Evolutionary conservation across 2,888 invertebrate genomes (phyloP).

Genomic region (Andrena trimmerana): DNA sequence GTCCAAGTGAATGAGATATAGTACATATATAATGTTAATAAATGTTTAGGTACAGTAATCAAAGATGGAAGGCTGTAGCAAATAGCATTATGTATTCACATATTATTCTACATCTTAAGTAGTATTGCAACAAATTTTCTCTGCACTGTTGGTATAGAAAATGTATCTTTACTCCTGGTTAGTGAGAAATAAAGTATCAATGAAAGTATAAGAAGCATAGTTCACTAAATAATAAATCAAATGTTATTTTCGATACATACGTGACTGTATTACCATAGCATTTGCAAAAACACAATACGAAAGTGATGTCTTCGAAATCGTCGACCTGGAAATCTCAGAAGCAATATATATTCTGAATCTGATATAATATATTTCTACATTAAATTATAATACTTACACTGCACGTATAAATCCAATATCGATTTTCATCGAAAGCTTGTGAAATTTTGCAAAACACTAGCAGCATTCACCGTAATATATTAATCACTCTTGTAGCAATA

Average conservation of each 20-base stretch:
- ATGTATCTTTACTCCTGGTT: not conserved
- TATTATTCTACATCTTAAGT: not conserved
- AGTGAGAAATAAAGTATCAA: not conserved
- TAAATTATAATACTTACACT: constrained; percentile 37
- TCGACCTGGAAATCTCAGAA: constrained; percentile 10
- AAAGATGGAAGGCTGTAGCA: not conserved
- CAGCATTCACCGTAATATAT: not conserved
- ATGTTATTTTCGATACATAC: constrained; percentile 22
- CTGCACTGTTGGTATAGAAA: not conserved
- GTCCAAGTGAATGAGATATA: not conserved
- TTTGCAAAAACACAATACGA: not conserved
- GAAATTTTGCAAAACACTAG: not conserved
- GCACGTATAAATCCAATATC: not conserved
- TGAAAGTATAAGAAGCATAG: not conserved
- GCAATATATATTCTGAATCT: not conserved
- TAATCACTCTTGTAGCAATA: not conserved
- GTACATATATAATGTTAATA: not conserved
- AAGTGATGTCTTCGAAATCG: not conserved
- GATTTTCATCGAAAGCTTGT: too few relatives aligned
- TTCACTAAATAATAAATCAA: not conserved
- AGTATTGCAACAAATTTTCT: not conserved
- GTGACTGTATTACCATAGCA: not conserved
- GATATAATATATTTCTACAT: not conserved
- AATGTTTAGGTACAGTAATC: not conserved
- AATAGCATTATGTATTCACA: not conserved